These are phyloP conservation scores for Cyrtonyx montezumae DNA, from an alignment of 2,113 vertebrate species.

Conservation along the genomic window DNA sequence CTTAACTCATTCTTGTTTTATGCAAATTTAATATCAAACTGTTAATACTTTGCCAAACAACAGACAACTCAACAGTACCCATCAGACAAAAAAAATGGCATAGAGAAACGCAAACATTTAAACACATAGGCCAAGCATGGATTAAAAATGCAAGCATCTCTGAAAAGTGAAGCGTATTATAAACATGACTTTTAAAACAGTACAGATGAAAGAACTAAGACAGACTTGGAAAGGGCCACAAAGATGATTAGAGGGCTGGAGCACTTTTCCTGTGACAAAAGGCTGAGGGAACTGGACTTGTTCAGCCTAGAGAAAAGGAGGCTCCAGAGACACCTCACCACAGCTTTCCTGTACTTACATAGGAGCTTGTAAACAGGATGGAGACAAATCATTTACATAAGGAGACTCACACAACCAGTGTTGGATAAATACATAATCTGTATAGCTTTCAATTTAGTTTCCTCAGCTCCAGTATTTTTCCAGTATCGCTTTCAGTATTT, in stretches of 20 bases:
- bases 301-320: too few relatives aligned
- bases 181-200: not conserved
- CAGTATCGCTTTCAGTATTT: too few relatives aligned
- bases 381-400: not conserved
- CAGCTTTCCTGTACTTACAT: too few relatives aligned
- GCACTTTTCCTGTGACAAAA: too few relatives aligned
- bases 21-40: constrained; percentile 36
- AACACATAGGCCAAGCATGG: not conserved
- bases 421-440: not conserved
- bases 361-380: too few relatives aligned
- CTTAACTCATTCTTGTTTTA: constrained; percentile 1
- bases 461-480: too few relatives aligned
- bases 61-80: not conserved
- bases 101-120: not conserved
- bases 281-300: too few relatives aligned
- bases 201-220: not conserved
- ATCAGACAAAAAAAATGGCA: not conserved
- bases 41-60: constrained; percentile 35
- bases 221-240: not conserved
- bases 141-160: not conserved
- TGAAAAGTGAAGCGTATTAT: not conserved
- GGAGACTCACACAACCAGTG: not conserved
- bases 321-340: too few relatives aligned
- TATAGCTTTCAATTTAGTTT: not conserved
- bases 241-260: too few relatives aligned